A percentile compares a stretch with the other conserved stretches of the same genome.
Conservation (phyloP, 1,140 invertebrate species). For the Mactra quadrangularis region DNA sequence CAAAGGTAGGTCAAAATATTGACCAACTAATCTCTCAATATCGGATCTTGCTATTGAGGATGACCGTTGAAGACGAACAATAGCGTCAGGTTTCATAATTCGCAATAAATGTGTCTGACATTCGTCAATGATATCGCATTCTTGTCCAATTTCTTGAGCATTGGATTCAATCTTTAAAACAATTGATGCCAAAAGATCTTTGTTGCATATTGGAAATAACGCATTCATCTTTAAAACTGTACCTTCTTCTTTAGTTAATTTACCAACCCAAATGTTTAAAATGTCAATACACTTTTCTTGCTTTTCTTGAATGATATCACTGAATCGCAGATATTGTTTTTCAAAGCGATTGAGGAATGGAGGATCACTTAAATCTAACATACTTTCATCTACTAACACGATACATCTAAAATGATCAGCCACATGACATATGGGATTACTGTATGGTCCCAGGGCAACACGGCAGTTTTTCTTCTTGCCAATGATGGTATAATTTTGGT, state of each 20-base stretch:
- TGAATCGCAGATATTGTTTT: slow-evolving; percentile 70
- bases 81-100: slow-evolving; percentile 64
- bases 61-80: slow-evolving; percentile 47
- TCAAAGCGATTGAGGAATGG: slow-evolving; percentile 79
- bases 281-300: slow-evolving; percentile 5
- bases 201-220: slow-evolving; percentile 58
- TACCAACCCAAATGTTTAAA: slow-evolving; percentile 19
- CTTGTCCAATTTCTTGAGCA: not conserved
- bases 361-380: slow-evolving; percentile 71
- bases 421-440: slow-evolving; percentile 77
- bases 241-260: slow-evolving; percentile 2
- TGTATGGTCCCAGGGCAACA: slow-evolving; percentile 75
- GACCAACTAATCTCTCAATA: slow-evolving; percentile 12
- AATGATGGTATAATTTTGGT: slow-evolving; percentile 77
- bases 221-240: not conserved
- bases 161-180: not conserved
- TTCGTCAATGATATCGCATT: not conserved
- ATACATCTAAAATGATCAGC: slow-evolving; percentile 74
- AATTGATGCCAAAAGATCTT: slow-evolving; percentile 65
- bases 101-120: slow-evolving; percentile 39
- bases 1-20: slow-evolving; percentile 62
- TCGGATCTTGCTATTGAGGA: not conserved
- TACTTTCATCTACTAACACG: slow-evolving; percentile 71
- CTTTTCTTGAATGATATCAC: slow-evolving; percentile 54
- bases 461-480: slow-evolving; percentile 74